A percentile compares a stretch with the other conserved stretches of the same genome.
These are phyloP conservation scores for Scytalopus superciliaris DNA, from an alignment of 2,113 vertebrate species.

Conservation along the genomic window DNA sequence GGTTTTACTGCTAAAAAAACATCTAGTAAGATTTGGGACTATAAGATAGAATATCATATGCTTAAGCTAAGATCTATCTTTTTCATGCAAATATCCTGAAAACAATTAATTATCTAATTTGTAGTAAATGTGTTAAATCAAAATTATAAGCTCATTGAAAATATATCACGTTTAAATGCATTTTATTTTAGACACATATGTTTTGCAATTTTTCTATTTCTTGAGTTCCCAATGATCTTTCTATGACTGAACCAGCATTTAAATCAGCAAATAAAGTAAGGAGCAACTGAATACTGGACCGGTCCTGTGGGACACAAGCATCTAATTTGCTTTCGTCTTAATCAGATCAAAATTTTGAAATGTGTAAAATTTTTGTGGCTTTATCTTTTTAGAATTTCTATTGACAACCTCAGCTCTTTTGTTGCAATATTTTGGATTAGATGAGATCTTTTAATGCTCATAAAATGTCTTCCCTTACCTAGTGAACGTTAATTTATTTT, in stretches of 20 bases:
- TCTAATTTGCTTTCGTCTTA: not conserved
- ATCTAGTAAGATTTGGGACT: not conserved
- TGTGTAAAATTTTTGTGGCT: not conserved
- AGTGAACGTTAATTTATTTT: not conserved
- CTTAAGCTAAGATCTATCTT: not conserved
- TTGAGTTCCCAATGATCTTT: not conserved
- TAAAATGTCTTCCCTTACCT: not conserved
- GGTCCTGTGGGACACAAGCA: not conserved
- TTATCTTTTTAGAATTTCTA: not conserved
- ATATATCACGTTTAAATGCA: not conserved
- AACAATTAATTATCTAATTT: not conserved
- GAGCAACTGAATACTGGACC: not conserved
- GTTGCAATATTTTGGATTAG: not conserved
- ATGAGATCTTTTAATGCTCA: not conserved
- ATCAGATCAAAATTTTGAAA: not conserved
- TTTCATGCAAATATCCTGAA: not conserved
- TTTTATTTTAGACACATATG: not conserved
- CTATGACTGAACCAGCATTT: not conserved
- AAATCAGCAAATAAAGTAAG: not conserved
- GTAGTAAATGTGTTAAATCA: not conserved
- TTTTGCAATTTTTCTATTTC: not conserved
- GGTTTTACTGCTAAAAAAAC: not conserved
- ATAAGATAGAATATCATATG: not conserved
- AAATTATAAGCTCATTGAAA: not conserved
- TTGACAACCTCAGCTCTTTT: not conserved